Evolutionary conservation across 2,113 vertebrate species (phyloP).

Genomic region (Cyanoramphus novaezelandiae): DNA sequence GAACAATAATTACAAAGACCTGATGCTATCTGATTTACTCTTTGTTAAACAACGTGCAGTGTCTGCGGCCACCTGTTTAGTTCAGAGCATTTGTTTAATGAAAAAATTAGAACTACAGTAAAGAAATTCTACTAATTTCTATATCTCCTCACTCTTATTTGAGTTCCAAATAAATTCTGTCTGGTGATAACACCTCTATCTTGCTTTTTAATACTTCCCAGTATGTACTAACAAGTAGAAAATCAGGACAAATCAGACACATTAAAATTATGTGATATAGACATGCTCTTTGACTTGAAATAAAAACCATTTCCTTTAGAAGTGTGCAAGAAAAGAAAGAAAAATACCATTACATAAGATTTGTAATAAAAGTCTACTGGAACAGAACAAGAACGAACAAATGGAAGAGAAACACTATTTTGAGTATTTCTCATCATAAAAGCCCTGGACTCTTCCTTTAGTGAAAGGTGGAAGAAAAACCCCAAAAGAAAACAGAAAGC

Average conservation of each 20-base stretch:
- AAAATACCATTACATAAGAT: background rate
- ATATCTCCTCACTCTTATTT: background rate
- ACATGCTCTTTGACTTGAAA: background rate
- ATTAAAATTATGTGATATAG: background rate
- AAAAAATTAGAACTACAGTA: background rate
- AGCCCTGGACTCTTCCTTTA: background rate
- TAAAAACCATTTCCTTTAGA: slow-evolving; percentile 31
- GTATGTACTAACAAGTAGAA: background rate
- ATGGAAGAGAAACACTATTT: background rate
- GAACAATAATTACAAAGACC: background rate
- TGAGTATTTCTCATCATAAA: background rate
- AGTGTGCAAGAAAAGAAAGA: slow-evolving; percentile 30
- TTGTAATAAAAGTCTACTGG: background rate
- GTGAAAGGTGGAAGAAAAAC: fast-evolving
- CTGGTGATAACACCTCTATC: background rate
- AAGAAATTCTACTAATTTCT: background rate
- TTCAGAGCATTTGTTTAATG: background rate
- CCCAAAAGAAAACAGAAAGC: background rate
- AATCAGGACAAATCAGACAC: background rate
- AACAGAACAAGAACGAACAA: background rate
- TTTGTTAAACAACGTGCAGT: background rate
- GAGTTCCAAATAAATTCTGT: background rate
- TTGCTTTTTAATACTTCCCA: background rate
- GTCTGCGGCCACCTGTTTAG: background rate
- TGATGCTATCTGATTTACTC: background rate